phyloP scores from a whole-genome alignment of 2,888 invertebrate species.

The Dryobotodes eremita region DNA sequence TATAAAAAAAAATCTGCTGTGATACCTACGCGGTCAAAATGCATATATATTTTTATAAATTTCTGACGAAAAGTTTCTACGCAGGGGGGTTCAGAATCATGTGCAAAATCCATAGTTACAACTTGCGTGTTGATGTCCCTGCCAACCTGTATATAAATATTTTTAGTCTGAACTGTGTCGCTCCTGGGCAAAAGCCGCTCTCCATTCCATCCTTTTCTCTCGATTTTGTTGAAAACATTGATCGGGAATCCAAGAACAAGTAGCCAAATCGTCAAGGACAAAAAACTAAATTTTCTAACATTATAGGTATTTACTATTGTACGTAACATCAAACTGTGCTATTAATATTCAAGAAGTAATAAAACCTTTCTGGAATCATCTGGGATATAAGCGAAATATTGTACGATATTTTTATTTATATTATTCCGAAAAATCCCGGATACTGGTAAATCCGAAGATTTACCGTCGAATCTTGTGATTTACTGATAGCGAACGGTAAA shows the following conservation, averaged over 20 bases:
- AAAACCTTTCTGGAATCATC: slow-evolving; percentile 49
- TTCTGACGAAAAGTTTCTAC: too few relatives aligned
- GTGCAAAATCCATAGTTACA: too few relatives aligned
- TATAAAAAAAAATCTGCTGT: too few relatives aligned
- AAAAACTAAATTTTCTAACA: not conserved
- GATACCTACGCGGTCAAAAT: too few relatives aligned
- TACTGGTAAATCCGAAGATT: slow-evolving; percentile 50
- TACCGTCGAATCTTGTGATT: slow-evolving; percentile 54
- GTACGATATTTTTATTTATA: slow-evolving; percentile 59
- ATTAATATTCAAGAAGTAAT: slow-evolving; percentile 58
- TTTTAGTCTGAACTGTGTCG: not conserved
- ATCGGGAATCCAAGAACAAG: not conserved
- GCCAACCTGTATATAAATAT: too few relatives aligned
- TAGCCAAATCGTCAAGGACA: not conserved
- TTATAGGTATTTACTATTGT: slow-evolving; percentile 10
- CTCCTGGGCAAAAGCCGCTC: too few relatives aligned
- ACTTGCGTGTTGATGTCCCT: too few relatives aligned
- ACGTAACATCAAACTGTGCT: slow-evolving; percentile 24
- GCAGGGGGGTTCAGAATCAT: too few relatives aligned
- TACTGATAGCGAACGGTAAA: slow-evolving; percentile 51
- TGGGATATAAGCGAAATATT: slow-evolving; percentile 43
- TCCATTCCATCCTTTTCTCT: not conserved
- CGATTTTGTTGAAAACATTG: not conserved
- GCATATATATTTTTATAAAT: too few relatives aligned
- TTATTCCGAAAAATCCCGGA: slow-evolving; percentile 54